A percentile compares a stretch with the other conserved stretches of the same genome.
Conservation (phyloP, 2,888 invertebrate species). For the Apoda limacodes region DNA sequence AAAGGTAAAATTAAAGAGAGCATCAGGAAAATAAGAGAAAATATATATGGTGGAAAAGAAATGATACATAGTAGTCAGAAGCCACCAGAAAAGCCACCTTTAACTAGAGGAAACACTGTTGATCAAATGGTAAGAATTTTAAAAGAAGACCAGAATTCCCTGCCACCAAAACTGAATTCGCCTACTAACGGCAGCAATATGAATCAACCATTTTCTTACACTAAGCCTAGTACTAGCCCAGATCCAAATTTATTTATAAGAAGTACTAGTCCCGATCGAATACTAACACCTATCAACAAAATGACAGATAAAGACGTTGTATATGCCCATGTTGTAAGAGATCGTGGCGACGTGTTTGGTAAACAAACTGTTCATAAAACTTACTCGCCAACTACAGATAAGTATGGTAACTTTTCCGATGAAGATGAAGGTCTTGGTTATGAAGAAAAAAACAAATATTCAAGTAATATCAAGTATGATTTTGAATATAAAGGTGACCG, state of each 20-base stretch:
- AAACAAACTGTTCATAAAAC: constrained; percentile 67
- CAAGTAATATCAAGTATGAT: constrained; percentile 39
- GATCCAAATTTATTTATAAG: constrained; percentile 55
- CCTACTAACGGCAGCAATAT: constrained; percentile 75
- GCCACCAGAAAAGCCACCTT: constrained; percentile 75
- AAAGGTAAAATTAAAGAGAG: constrained; percentile 64
- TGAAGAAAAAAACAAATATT: constrained; percentile 67
- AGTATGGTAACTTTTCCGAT: constrained; percentile 73
- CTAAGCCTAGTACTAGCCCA: constrained; percentile 69
- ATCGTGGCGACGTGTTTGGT: constrained; percentile 37
- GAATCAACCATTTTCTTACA: constrained; percentile 87
- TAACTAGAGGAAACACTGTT: constrained; percentile 79
- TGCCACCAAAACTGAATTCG: constrained; percentile 73
- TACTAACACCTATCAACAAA: constrained; percentile 54
- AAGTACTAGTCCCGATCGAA: constrained; percentile 57
- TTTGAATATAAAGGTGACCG: constrained; percentile 66
- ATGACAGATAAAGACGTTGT: constrained; percentile 74
- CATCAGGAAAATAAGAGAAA: constrained; percentile 60
- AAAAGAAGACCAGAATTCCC: constrained; percentile 76
- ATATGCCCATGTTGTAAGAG: constrained; percentile 80
- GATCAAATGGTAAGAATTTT: constrained; percentile 81
- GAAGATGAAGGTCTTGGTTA: constrained; percentile 86
- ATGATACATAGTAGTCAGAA: constrained; percentile 82
- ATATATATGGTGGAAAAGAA: constrained; percentile 61
- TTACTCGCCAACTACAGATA: constrained; percentile 53